A percentile compares a stretch with the other conserved stretches of the same genome.
Conservation (phyloP, 1,140 invertebrate genomes). For the Calephelis nemesis region DNA sequence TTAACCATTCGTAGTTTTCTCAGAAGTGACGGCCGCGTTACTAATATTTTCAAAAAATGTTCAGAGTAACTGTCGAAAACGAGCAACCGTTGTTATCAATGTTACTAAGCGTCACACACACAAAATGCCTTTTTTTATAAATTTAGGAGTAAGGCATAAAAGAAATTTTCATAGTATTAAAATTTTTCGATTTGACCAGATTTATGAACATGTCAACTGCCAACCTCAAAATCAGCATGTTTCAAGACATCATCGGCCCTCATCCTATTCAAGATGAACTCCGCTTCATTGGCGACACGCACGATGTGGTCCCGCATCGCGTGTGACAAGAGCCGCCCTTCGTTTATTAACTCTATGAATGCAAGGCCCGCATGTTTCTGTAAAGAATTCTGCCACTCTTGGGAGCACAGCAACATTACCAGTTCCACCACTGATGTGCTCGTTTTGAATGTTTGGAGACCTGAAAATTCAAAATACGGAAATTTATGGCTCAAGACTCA, state of each 20-base stretch:
- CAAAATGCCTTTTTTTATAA: no score
- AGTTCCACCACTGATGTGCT: slow-evolving; percentile 98
- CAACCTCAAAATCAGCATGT: slow-evolving; percentile 97
- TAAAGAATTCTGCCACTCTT: slow-evolving; percentile 99
- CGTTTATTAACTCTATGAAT: slow-evolving; percentile 99
- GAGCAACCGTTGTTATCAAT: no score
- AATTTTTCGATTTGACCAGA: no score
- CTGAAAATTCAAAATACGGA: slow-evolving; percentile 69
- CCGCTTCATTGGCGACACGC: slow-evolving; percentile 99
- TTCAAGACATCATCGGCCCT: slow-evolving; percentile 99
- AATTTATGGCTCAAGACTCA: no score
- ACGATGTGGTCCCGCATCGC: slow-evolving; percentile 99
- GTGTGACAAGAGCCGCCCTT: slow-evolving; percentile 97
- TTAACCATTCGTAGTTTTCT: no score
- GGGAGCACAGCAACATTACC: slow-evolving; percentile 99
- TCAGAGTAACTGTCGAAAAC: no score
- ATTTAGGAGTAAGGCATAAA: no score
- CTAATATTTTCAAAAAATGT: no score
- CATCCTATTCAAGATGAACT: slow-evolving; percentile 99
- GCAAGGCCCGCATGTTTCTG: slow-evolving; percentile 99
- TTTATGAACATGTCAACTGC: neutral
- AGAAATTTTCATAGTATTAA: no score
- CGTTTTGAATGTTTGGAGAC: slow-evolving; percentile 97
- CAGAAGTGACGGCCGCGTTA: no score
- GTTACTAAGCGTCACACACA: no score